A percentile compares a stretch with the other conserved stretches of the same genome.
These are phyloP conservation scores for Mylabris phalerata DNA, from an alignment of 1,140 invertebrate genomes.

Conservation along the genomic window DNA sequence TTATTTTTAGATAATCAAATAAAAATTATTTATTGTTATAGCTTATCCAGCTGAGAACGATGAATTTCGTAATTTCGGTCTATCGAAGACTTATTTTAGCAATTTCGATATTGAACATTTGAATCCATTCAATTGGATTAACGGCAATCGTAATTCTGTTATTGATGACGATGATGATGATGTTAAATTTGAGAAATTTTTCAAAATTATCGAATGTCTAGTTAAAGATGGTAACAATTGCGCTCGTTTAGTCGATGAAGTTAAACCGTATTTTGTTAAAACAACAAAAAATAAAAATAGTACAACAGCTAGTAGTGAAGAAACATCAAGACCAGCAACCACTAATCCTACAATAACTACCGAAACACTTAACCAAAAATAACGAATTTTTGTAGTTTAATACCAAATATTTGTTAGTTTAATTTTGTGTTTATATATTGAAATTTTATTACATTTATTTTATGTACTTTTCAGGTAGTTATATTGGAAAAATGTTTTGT, in stretches of 20 bases:
- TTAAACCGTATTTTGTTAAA: neutral
- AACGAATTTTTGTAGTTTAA: too few species aligned
- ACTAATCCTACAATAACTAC: neutral
- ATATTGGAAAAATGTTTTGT: too few species aligned
- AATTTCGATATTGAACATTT: neutral
- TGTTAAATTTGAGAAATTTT: neutral
- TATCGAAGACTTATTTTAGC: neutral
- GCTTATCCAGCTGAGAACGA: neutral
- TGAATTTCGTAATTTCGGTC: neutral
- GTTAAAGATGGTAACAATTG: neutral
- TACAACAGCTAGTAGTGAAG: neutral
- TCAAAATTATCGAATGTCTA: neutral
- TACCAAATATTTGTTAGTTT: too few species aligned
- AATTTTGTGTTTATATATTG: too few species aligned
- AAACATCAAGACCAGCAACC: too few species aligned
- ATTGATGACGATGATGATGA: neutral
- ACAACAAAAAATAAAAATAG: neutral
- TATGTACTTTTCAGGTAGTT: too few species aligned
- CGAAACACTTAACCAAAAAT: too few species aligned
- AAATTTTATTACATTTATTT: too few species aligned
- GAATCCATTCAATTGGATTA: constrained; percentile 2
- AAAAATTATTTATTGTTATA: neutral
- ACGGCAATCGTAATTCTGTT: neutral
- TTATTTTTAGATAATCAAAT: too few species aligned
- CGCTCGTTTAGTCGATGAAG: neutral